Conservation (phyloP, 37 sponge, comb jelly and placozoan genomes). For the Amphimedon queenslandica region DNA sequence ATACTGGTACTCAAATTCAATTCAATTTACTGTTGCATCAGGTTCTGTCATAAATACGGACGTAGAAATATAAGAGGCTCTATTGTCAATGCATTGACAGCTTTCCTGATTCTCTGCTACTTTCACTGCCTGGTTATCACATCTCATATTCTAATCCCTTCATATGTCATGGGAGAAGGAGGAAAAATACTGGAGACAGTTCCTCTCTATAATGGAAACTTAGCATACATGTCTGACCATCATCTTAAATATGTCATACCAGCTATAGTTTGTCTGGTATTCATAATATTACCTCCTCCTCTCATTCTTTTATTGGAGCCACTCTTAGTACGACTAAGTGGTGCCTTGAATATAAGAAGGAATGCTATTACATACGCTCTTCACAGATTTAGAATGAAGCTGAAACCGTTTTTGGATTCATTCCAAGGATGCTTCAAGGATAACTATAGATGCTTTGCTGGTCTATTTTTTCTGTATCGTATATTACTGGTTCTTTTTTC, state of each 20-base stretch:
- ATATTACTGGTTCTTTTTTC: background rate
- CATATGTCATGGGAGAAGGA: background rate
- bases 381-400: background rate
- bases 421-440: conserved; percentile 8
- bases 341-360: background rate
- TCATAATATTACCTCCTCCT: conserved; percentile 1
- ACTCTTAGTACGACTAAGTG: background rate
- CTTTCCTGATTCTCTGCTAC: conserved; percentile 2
- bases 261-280: background rate
- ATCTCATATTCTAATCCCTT: background rate
- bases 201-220: background rate
- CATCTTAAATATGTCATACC: conserved; percentile 5
- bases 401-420: conserved; percentile 5
- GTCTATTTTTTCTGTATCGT: conserved; percentile 6
- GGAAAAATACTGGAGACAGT: background rate
- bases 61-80: background rate
- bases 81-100: conserved; percentile 4
- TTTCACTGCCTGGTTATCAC: background rate
- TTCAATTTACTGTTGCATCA: background rate
- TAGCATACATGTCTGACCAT: background rate
- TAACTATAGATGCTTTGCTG: background rate
- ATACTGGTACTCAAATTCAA: background rate
- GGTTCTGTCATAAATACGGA: background rate
- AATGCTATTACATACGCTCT: too few relatives aligned
- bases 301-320: background rate